Evolutionary conservation across 1,140 invertebrate species (phyloP), one percentile per base, ranked within the genome.

Genomic region (Euglossa dilemma): DNA sequence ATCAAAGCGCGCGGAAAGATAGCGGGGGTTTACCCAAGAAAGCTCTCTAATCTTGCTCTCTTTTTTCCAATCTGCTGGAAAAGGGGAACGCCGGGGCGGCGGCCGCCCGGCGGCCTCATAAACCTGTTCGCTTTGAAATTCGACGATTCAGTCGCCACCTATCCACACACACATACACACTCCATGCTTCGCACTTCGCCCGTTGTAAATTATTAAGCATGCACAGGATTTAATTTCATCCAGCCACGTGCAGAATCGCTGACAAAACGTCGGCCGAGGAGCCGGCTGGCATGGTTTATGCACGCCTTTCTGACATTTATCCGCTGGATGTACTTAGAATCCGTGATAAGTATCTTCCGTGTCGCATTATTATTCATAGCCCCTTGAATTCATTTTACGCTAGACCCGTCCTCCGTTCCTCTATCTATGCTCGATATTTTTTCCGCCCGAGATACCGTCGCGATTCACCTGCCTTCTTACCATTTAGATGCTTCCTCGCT

Each of bases 361-460:
- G 78, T 87, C 74, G 77, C 85, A 85, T 88, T 88, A 88, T 85
- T 88, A 88, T 88, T 88, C 87, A 88, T 85, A 75, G 69, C 50
- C 63, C 70, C 64, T 78, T 64, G 63, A 47, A 54, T 66, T 81
- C 73, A 23, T 70, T 82, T 71, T 76, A 63, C 18, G 59, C 36
- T 63, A 36, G 67, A 84, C 75, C 56, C 74, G 45, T 54, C 25
- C 50, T 6, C 45, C 47, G 11, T 71, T 16, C 25, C 23, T 61
- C 14, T 25, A 6, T 59, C 6, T 6, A 14, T 25, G n/a, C 3
- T 14, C 20, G 66, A 70, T 79, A 71, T 85, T 72, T 52, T 43
- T 25, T 6, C 2, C 6, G 52, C 5, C n/a, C 25, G 18, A 50
- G 45, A n/a, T 7, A 69, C 23, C 23, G n/a, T 8, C 43, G 52